Conservation (phyloP, 2,888 invertebrate genomes). For the Lasioglossum oenotherae region DNA sequence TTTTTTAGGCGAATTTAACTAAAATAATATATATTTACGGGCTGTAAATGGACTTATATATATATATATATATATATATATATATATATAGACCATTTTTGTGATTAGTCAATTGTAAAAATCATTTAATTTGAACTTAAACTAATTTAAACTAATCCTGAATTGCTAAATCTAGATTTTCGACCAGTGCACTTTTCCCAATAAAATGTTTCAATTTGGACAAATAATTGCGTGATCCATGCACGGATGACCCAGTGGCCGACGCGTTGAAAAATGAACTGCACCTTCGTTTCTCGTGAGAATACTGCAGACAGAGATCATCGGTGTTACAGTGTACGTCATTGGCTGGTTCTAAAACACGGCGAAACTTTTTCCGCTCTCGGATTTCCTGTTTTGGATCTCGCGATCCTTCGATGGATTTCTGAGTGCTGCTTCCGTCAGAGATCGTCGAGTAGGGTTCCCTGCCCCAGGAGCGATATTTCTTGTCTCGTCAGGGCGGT, state of each 20-base stretch:
- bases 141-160: neutral
- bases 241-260: neutral
- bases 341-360: neutral
- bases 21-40: too few species aligned
- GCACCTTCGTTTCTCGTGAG: neutral
- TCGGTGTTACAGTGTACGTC: neutral
- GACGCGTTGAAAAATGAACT: neutral
- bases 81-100: too few species aligned
- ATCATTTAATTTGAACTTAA: too few species aligned
- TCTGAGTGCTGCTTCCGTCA: neutral
- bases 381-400: constrained; percentile 12
- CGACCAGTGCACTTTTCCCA: neutral
- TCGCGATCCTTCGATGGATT: neutral
- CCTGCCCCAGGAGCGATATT: constrained; percentile 14
- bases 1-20: too few species aligned
- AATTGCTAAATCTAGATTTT: neutral
- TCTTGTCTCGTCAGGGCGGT: constrained; percentile 7
- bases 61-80: too few species aligned
- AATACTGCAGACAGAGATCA: neutral
- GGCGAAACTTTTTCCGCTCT: neutral
- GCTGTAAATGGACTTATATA: too few species aligned
- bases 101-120: too few species aligned
- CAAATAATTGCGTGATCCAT: neutral
- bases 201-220: neutral
- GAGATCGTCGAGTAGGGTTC: constrained; percentile 16